Conservation (phyloP, 2,888 invertebrate species). For the Balanococcus diminutus region DNA sequence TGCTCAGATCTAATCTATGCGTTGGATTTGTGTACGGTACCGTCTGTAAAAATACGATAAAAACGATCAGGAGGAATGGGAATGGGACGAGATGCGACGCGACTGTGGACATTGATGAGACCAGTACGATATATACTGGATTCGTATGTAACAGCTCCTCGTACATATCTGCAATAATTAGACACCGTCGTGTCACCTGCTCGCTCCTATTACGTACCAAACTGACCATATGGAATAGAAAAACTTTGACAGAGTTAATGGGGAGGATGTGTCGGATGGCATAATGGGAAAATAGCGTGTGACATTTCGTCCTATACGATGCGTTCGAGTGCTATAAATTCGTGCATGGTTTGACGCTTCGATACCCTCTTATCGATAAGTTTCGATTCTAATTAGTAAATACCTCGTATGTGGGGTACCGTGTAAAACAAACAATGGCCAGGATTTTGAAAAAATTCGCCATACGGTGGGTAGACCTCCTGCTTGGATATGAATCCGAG, state of each 20-base stretch:
- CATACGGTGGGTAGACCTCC: neutral
- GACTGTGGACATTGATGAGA: neutral
- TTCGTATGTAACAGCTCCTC: neutral
- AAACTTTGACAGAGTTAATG: slow-evolving; percentile 44
- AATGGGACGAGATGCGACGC: neutral
- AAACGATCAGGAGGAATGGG: neutral
- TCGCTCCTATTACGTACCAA: slow-evolving; percentile 22
- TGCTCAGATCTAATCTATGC: slow-evolving; percentile 13
- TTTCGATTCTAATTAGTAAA: slow-evolving; percentile 45
- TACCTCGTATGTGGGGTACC: neutral
- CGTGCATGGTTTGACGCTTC: neutral
- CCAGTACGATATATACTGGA: neutral
- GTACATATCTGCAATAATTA: slow-evolving; percentile 44
- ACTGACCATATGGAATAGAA: slow-evolving; percentile 28
- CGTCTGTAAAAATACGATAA: neutral
- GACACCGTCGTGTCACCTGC: slow-evolving; percentile 42
- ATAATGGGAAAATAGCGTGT: slow-evolving; percentile 47
- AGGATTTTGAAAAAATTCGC: neutral
- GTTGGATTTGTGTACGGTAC: neutral
- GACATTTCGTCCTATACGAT: neutral
- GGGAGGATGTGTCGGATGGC: slow-evolving; percentile 39
- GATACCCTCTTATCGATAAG: slow-evolving; percentile 47
- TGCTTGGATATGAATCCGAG: neutral
- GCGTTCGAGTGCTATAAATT: neutral
- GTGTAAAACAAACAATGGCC: neutral